Percentiles rank a stretch among this genome's conserved stretches.
Evolutionary conservation across 2,888 invertebrate species (phyloP).

Genomic region (Drosophila falleni): DNA sequence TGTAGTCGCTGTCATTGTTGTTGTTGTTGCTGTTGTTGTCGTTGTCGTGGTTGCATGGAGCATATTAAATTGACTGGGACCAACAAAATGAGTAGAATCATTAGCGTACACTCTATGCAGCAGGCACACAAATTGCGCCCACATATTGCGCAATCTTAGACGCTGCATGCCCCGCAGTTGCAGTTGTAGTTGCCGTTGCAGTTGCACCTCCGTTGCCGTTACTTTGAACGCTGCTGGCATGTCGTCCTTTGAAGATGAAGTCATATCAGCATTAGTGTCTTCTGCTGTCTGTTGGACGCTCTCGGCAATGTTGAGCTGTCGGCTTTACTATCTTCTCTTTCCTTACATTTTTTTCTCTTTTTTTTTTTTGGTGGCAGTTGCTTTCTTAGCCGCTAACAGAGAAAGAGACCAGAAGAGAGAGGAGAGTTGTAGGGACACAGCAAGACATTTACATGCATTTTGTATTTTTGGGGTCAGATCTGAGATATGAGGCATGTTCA

Average conservation of each 20-base stretch:
- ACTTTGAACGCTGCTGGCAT: slow-evolving; percentile 28
- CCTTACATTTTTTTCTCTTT: slow-evolving; percentile 6
- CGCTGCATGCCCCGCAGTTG: slow-evolving; percentile 15
- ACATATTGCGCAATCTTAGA: slow-evolving; percentile 74
- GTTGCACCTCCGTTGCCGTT: slow-evolving; percentile 36
- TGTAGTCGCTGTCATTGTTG: slow-evolving; percentile 32
- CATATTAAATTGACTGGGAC: slow-evolving; percentile 80
- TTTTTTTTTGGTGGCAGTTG: slow-evolving; percentile 46
- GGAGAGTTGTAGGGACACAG: background rate
- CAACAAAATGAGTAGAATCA: slow-evolving; percentile 79
- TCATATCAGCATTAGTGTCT: slow-evolving; percentile 80
- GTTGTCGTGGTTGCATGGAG: slow-evolving; percentile 38
- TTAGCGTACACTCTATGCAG: slow-evolving; percentile 65
- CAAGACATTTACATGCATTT: slow-evolving; percentile 51
- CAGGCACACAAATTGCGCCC: slow-evolving; percentile 40
- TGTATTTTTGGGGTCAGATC: slow-evolving; percentile 58
- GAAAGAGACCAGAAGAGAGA: slow-evolving; percentile 10
- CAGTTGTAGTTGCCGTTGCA: slow-evolving; percentile 15
- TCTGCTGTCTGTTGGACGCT: slow-evolving; percentile 51
- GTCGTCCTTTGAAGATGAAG: slow-evolving; percentile 74
- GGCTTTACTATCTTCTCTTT: slow-evolving; percentile 42
- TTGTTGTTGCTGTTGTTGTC: slow-evolving; percentile 17
- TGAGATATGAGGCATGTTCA: slow-evolving; percentile 52
- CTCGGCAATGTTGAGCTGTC: slow-evolving; percentile 58
- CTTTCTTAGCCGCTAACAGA: slow-evolving; percentile 49